Conservation (phyloP, 2,888 invertebrate genomes). For the Minunthozetes semirufus region DNA sequence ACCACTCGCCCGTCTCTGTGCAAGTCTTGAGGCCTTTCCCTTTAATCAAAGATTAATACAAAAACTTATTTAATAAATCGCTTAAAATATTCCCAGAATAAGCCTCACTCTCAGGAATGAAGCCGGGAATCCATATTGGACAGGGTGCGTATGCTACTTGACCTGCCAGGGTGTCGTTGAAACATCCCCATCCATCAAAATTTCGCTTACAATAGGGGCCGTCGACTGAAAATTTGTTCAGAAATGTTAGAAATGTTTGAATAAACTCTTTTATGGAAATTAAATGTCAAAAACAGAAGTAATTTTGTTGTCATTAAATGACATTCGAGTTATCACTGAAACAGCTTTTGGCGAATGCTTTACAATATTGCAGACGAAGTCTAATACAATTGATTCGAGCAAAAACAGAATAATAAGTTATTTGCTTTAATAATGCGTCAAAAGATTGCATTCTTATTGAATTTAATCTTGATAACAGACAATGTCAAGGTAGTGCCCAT, state of each 20-base stretch:
- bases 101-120: constrained; percentile 61
- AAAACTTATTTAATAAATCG: too few species aligned
- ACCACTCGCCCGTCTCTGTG: constrained; percentile 72
- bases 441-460: too few species aligned
- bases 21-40: constrained; percentile 76
- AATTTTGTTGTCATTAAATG: constrained; percentile 1
- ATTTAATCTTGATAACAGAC: too few species aligned
- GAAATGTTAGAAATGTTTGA: not conserved
- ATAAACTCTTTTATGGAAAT: not conserved
- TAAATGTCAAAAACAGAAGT: not conserved
- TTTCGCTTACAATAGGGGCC: constrained; percentile 57
- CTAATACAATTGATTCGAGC: not conserved
- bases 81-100: too few species aligned
- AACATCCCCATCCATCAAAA: constrained; percentile 74
- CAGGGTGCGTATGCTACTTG: constrained; percentile 57
- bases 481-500: too few species aligned
- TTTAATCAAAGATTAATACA: constrained; percentile 50
- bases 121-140: constrained; percentile 63
- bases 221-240: not conserved
- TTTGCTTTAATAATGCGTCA: too few species aligned
- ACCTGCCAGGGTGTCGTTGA: constrained; percentile 69
- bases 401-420: not conserved
- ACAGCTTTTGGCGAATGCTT: not conserved
- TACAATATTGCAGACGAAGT: not conserved
- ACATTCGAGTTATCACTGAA: not conserved